These are phyloP conservation scores for Pimpla rufipes DNA, from an alignment of 2,888 invertebrate species.

Conservation along the genomic window DNA sequence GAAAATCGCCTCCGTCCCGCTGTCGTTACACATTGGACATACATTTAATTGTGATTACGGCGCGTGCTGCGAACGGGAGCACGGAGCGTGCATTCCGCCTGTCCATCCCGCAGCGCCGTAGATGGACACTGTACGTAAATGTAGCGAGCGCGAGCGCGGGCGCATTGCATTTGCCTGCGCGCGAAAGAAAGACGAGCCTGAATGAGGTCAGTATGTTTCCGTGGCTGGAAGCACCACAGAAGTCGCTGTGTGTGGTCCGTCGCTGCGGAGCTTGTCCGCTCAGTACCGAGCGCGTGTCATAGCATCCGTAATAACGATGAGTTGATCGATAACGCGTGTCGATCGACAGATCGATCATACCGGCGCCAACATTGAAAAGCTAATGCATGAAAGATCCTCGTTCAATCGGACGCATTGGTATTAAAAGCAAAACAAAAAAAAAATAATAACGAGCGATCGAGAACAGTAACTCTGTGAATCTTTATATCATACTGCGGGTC, in stretches of 20 bases:
- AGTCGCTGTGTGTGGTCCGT: constrained; percentile 58
- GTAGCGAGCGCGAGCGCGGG: constrained; percentile 20
- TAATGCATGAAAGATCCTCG: constrained; percentile 22
- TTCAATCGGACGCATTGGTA: not conserved
- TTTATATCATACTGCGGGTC: constrained; percentile 33
- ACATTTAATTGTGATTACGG: constrained; percentile 40
- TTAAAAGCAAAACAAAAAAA: not conserved
- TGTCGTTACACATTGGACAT: constrained; percentile 14
- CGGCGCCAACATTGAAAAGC: not conserved
- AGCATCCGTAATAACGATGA: constrained; percentile 41
- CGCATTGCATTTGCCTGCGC: constrained; percentile 52
- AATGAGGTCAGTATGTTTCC: constrained; percentile 64
- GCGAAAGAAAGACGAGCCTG: constrained; percentile 48
- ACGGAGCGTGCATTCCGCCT: not conserved
- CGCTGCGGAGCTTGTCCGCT: not conserved
- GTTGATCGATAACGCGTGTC: constrained; percentile 14
- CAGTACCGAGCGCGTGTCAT: not conserved
- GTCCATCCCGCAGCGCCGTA: not conserved
- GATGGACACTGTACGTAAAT: constrained; percentile 11
- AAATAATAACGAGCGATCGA: not conserved
- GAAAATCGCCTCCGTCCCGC: constrained; percentile 25
- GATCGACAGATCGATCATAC: constrained; percentile 11
- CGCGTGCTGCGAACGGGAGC: constrained; percentile 21
- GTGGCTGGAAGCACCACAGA: constrained; percentile 48
- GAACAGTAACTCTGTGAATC: constrained; percentile 18